These are phyloP conservation scores for Thunnus thynnus DNA, from an alignment of 2,113 vertebrate species.

Conservation along the genomic window DNA sequence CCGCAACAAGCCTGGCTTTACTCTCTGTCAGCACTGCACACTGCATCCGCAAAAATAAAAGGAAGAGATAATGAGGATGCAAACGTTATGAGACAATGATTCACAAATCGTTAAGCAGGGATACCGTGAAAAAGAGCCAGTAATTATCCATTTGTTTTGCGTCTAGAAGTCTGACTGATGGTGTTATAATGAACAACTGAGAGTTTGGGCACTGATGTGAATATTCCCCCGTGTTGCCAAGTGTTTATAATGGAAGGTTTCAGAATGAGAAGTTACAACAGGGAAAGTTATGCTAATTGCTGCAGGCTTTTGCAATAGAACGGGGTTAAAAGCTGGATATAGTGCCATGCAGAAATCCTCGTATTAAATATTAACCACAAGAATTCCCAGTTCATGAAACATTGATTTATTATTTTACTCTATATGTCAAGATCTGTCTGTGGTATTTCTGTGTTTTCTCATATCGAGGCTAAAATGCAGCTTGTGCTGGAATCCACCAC, in stretches of 20 bases:
- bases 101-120: not conserved
- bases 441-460: not conserved
- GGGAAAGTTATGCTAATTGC: conserved; percentile 9
- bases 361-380: conserved; percentile 43
- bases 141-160: conserved; percentile 2
- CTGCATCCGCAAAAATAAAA: not conserved
- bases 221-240: not conserved
- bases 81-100: not conserved
- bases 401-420: conserved; percentile 31
- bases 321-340: conserved; percentile 27
- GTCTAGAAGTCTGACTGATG: not conserved
- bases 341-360: conserved; percentile 22
- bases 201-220: not conserved
- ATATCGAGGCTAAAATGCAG: not conserved
- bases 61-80: not conserved
- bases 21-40: not conserved
- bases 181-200: not conserved
- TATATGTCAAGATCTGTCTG: conserved; percentile 6
- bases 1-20: not conserved
- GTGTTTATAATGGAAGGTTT: not conserved
- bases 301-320: not conserved
- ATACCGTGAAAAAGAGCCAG: not conserved
- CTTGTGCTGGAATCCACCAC: not conserved
- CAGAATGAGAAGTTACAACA: not conserved
- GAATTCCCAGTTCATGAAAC: conserved; percentile 49